Evolutionary conservation across 2,888 invertebrate genomes (phyloP), one percentile per base, ranked within the genome.

Genomic region (Ophioninae sp.): DNA sequence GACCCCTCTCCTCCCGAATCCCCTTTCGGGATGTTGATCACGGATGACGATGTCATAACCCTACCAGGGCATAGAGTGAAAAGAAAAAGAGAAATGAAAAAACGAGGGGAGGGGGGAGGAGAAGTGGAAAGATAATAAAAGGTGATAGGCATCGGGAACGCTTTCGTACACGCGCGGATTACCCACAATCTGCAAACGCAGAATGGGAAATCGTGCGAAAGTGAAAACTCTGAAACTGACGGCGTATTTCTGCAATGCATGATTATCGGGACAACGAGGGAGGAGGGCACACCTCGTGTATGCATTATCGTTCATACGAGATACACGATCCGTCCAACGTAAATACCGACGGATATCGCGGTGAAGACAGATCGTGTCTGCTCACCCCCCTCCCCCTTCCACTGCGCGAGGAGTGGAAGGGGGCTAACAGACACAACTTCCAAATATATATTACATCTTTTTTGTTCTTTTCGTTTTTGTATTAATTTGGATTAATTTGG

Each of bases 181-280:
- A 68, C 64, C 63, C 74, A 69, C 67, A 67, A 23, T n/a, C 37
- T 5, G 20, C 64, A 37, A 51, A 51, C 79, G 67, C 81, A 79
- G 79, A 64, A 84, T 84, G 81, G 84, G 84, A 84, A 84, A 84
- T 84, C 84, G 84, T 84, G 84, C 76, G 84, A 84, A 84, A 84
- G 84, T 84, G 84, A 84, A 84, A 84, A 84, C 71, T 84, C 75
- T 30, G 30, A 30, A 30, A 30, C 3, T 30, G 3, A 37, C 79
- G 61, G 75, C 23, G 67, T 20, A 63, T 81, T 84, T 76, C 72
- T 68, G 67, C 74, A 81, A 81, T 69, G 81, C 51, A 17, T 30
- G 30, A 30, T 30, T 30, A 13, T 51, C 13, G 51, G 13, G 30
- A 30, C 30, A 3, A 30, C 30, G 30, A 51, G 81, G 81, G 81